Evolutionary conservation across 92 coral and sea anemone species (phyloP).

Genomic region (Zoanthus sansibaricus): DNA sequence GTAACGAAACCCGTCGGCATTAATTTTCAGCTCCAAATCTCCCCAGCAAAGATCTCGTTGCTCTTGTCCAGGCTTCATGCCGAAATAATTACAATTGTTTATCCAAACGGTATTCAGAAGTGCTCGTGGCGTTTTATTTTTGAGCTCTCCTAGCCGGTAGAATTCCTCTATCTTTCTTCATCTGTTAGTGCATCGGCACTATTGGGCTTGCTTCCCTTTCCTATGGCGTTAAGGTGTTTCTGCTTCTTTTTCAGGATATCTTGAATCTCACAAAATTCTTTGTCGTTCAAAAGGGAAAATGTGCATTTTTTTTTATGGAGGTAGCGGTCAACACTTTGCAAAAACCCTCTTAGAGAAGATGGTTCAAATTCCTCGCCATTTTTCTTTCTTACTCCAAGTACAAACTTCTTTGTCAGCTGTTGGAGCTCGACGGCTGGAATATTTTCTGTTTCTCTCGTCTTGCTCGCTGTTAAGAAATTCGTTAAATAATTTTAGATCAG

Average conservation of each 20-base stretch:
- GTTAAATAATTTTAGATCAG: no score
- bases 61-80: conserved; percentile 70
- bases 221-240: not conserved
- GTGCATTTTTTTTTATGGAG: not conserved
- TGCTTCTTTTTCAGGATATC: no score
- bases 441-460: no score
- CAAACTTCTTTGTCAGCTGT: no score
- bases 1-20: not conserved
- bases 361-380: no score
- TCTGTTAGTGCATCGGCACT: conserved; percentile 50
- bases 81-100: conserved; percentile 65
- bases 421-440: no score
- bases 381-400: no score
- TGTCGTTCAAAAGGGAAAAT: no score
- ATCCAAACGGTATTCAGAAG: conserved; percentile 63
- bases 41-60: conserved; percentile 74
- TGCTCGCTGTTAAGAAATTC: no score
- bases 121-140: conserved; percentile 65
- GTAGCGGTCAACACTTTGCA: no score
- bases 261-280: no score
- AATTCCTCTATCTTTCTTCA: conserved; percentile 62
- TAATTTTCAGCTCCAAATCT: conserved; percentile 32
- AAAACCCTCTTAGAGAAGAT: no score
- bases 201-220: not conserved
- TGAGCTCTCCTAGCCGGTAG: conserved; percentile 49